Conservation (phyloP, 2,888 invertebrate genomes). For the Lomographa bimaculata region DNA sequence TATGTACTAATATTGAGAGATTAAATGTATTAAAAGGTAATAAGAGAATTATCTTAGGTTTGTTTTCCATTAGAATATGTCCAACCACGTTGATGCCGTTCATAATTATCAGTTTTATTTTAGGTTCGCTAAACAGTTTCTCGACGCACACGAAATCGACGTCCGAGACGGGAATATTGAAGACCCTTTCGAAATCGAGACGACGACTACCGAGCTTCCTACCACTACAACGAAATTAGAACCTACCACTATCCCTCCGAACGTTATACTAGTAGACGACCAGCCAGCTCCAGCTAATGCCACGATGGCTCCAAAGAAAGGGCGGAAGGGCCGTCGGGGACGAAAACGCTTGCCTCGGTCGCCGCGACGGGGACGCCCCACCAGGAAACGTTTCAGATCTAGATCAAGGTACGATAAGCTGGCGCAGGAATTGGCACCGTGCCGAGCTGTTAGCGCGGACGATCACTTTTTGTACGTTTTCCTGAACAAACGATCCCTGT, state of each 20-base stretch:
- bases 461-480: conserved; percentile 6
- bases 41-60: too few relatives aligned
- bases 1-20: too few relatives aligned
- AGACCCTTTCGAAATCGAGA: conserved; percentile 60
- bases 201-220: conserved; percentile 56
- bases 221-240: conserved; percentile 53
- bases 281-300: conserved; percentile 69
- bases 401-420: conserved; percentile 50
- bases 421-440: conserved; percentile 26
- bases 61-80: too few relatives aligned
- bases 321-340: conserved; percentile 64
- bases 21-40: too few relatives aligned
- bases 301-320: conserved; percentile 52
- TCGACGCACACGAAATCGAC: conserved; percentile 85
- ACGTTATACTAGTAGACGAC: conserved; percentile 75
- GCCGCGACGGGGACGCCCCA: conserved; percentile 71
- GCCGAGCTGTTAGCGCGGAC: conserved; percentile 16
- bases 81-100: too few relatives aligned
- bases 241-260: conserved; percentile 62
- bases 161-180: conserved; percentile 70
- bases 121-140: conserved; percentile 88
- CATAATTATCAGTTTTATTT: conserved; percentile 26
- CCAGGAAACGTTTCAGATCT: conserved; percentile 77
- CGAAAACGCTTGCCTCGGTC: conserved; percentile 68
- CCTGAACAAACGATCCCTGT: conserved; percentile 1